Evolutionary conservation across 2,797 vertebrate species (phyloP), one percentile per base, ranked within the genome.

Genomic region (Sebastolobus altivelis): DNA sequence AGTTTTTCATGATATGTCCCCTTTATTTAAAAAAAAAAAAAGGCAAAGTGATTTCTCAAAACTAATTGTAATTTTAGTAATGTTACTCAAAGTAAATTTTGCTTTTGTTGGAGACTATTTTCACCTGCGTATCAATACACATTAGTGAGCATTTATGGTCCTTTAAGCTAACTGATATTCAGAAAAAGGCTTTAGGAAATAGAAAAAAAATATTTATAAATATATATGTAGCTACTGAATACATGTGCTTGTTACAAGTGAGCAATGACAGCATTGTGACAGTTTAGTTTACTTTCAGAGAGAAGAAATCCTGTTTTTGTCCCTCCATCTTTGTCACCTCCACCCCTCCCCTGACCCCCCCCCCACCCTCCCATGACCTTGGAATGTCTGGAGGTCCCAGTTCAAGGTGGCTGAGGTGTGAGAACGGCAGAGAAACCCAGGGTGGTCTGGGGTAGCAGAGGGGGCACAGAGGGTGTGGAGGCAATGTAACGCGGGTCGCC

Each of bases 391-490:
- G 63, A 83, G 75, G 80, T 88, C 80, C 62, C 46, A 12, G 80
- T 75, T 74, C 65, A 87, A 84, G 71, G 81, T 78, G 75, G 81
- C 78, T 54, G 88, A 91, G 90, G 86, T 94, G 93, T 92, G 90
- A 93, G 74, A 77, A 87, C 79, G 79, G 55, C 82, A 88, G 70
- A 83, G 80, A 82, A 77, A 81, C 72, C 75, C 79, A 33, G 46
- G 67, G 73, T 85, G 63, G 78, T 85, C 81, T 77, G 65, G 71
- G 75, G 38, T 71, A 55, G 79, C 70, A 33, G 81, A 56, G 71
- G 74, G 72, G 67, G 49, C 58, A 75, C 70, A 72, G 81, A 81
- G 85, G 73, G 81, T 56, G 75, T 65, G 75, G 82, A 72, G 81
- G 87, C 78, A 75, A 74, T 16, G 62, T 80, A 84, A 65, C 83